Conservation (phyloP, 2,888 invertebrate species). For the Conus canariensis region DNA sequence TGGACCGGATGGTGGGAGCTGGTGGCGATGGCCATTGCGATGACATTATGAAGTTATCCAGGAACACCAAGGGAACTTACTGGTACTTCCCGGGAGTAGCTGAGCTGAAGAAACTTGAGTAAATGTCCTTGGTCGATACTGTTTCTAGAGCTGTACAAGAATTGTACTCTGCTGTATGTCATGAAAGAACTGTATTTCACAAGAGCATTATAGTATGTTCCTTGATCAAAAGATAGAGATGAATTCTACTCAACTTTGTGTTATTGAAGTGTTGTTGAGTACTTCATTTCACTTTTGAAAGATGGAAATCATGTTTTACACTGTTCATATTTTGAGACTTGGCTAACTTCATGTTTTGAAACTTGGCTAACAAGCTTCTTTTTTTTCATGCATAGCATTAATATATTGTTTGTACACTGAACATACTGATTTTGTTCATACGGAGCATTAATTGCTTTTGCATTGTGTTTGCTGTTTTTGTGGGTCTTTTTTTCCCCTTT, state of each 20-base stretch:
- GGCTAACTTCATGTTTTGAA: no score
- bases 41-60: slow-evolving; percentile 76
- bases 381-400: no score
- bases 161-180: background rate
- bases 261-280: background rate
- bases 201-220: background rate
- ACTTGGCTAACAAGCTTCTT: no score
- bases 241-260: background rate
- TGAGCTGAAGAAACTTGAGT: slow-evolving; percentile 70
- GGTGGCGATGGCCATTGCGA: slow-evolving; percentile 71
- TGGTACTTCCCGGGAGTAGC: slow-evolving; percentile 78
- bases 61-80: slow-evolving; percentile 76
- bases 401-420: no score
- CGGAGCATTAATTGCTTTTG: no score
- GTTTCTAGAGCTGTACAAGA: background rate
- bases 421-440: no score
- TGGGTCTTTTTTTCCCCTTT: background rate
- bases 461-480: no score
- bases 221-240: background rate
- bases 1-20: slow-evolving; percentile 78
- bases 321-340: no score
- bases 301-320: background rate
- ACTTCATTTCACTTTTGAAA: background rate
- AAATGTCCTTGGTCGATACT: slow-evolving; percentile 10
- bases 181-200: background rate